Conservation (phyloP, 2,113 vertebrate genomes). For the Lepidothrix coronata region DNA sequence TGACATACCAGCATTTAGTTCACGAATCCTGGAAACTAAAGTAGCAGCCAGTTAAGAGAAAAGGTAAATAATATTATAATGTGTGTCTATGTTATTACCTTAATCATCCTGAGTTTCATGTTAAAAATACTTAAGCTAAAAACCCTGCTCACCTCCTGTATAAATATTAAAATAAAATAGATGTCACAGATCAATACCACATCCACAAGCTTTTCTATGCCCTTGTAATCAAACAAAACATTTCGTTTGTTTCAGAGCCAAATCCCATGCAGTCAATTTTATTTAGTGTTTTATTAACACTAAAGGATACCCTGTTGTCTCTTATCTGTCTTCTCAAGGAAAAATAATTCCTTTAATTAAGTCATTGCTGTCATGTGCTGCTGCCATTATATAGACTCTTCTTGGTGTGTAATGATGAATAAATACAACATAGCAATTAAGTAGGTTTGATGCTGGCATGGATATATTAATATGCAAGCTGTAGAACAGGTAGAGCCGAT, state of each 20-base stretch:
- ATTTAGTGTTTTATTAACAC: neutral
- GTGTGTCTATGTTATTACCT: neutral
- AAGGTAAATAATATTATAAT: neutral
- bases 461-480: neutral
- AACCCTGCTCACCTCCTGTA: neutral
- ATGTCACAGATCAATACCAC: neutral
- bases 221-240: neutral
- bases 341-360: neutral
- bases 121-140: neutral
- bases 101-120: neutral
- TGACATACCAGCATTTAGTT: neutral
- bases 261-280: neutral
- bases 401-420: neutral
- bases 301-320: neutral
- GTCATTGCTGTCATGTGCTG: neutral
- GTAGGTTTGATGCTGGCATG: neutral
- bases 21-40: neutral
- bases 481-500: neutral
- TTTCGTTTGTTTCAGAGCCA: constrained; percentile 16
- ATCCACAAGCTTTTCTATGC: neutral
- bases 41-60: neutral
- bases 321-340: neutral
- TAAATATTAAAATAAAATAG: neutral
- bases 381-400: neutral
- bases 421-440: neutral